These are phyloP conservation scores for Nothocercus nigrocapillus DNA, from an alignment of 2,113 vertebrate species.

Conservation along the genomic window DNA sequence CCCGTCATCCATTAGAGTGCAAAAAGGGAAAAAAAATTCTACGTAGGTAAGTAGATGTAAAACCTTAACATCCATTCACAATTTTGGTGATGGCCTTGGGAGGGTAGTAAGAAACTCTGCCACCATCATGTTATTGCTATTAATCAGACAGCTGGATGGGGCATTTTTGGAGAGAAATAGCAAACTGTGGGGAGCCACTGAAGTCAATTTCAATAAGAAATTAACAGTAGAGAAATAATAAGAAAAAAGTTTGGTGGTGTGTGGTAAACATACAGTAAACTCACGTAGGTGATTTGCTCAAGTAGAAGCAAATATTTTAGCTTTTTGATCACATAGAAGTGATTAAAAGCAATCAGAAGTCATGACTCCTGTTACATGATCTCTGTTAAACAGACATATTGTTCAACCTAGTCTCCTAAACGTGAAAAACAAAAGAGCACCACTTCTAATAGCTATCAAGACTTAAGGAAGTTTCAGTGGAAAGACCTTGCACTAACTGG, in stretches of 20 bases:
- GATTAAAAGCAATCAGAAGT: not conserved
- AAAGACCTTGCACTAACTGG: not conserved
- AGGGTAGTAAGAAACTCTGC: not conserved
- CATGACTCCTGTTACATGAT: not conserved
- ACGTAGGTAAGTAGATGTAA: not conserved
- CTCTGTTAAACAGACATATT: not conserved
- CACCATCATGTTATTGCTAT: accelerated
- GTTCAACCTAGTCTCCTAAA: not conserved
- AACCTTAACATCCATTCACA: not conserved
- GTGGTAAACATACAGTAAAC: not conserved
- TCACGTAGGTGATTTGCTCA: not conserved
- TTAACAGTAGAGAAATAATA: not conserved
- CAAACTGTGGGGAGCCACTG: not conserved
- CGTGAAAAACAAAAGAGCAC: not conserved
- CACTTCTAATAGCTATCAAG: not conserved
- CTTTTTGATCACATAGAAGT: not conserved
- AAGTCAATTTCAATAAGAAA: not conserved
- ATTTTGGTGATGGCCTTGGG: not conserved
- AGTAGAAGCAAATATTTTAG: not conserved
- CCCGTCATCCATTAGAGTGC: not conserved
- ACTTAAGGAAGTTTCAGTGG: not conserved
- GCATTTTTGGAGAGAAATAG: not conserved
- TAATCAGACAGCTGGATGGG: not conserved
- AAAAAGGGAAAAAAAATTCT: not conserved
- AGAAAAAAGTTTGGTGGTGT: not conserved